Conservation (phyloP, 2,888 invertebrate genomes). For the Apamea crenata region DNA sequence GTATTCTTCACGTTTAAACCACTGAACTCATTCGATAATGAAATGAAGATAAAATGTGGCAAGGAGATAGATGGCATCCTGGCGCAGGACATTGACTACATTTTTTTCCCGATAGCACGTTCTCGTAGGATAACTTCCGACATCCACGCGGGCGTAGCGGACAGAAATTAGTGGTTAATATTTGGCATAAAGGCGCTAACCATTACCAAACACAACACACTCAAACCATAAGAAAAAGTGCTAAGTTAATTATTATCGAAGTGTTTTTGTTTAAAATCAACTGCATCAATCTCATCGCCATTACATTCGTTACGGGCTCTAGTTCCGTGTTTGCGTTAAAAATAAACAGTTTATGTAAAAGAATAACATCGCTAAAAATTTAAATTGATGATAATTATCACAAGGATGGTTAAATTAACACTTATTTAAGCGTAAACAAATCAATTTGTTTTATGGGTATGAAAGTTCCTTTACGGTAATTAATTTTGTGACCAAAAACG, state of each 20-base stretch:
- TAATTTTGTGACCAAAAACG: not conserved
- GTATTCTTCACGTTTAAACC: too few species aligned
- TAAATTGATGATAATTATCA: conserved; percentile 46
- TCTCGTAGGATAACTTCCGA: not conserved
- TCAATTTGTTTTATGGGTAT: not conserved
- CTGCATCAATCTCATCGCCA: conserved; percentile 29
- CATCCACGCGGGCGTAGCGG: not conserved
- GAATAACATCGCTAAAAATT: conserved; percentile 7
- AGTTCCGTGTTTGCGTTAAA: conserved; percentile 53
- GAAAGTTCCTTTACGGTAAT: not conserved
- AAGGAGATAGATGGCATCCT: not conserved
- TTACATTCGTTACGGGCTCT: conserved; percentile 3
- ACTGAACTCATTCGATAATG: not conserved
- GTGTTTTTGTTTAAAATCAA: conserved; percentile 17
- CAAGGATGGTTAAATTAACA: conserved; percentile 38
- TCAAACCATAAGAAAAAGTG: conserved; percentile 8
- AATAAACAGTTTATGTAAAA: conserved; percentile 25
- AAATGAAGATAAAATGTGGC: not conserved
- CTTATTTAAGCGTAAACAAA: conserved; percentile 19
- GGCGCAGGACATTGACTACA: too few species aligned
- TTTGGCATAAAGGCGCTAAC: not conserved
- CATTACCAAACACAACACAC: too few species aligned
- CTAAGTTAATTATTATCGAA: conserved; percentile 25
- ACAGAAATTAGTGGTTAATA: not conserved
- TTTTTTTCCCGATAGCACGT: not conserved